These are phyloP conservation scores for Euzophera pinguis DNA, from an alignment of 2,888 invertebrate species.

Conservation along the genomic window DNA sequence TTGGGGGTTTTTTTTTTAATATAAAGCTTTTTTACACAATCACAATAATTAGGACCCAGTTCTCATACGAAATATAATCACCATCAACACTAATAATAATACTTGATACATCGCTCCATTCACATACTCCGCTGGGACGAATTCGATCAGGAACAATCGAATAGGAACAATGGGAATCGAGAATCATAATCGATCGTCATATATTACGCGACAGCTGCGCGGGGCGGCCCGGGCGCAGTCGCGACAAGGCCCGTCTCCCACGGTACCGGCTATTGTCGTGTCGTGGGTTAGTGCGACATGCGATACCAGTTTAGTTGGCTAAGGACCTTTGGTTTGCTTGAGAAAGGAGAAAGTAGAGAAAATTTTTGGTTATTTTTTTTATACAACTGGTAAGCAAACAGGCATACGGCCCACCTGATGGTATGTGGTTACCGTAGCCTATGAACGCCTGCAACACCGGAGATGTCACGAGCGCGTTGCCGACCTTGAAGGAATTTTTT, in stretches of 20 bases:
- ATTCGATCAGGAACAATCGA: constrained; percentile 46
- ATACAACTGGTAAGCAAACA: too few species aligned
- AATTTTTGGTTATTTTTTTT: neutral
- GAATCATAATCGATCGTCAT: constrained; percentile 68
- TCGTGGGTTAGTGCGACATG: too few species aligned
- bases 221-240: constrained; percentile 39
- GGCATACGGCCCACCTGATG: too few species aligned
- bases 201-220: constrained; percentile 68
- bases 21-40: neutral
- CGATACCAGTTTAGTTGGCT: neutral
- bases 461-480: too few species aligned
- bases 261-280: constrained; percentile 32
- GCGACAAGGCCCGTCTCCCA: constrained; percentile 61
- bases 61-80: neutral
- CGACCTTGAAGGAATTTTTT: too few species aligned
- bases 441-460: too few species aligned
- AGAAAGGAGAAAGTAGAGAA: neutral
- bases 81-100: constrained; percentile 33
- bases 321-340: neutral
- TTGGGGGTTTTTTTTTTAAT: too few species aligned
- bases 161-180: constrained; percentile 57
- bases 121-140: constrained; percentile 36
- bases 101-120: constrained; percentile 24
- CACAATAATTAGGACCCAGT: neutral
- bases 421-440: too few species aligned